Base-by-base conservation (phyloP, 1,140 invertebrate genomes). In the Apis cerana region DNA sequence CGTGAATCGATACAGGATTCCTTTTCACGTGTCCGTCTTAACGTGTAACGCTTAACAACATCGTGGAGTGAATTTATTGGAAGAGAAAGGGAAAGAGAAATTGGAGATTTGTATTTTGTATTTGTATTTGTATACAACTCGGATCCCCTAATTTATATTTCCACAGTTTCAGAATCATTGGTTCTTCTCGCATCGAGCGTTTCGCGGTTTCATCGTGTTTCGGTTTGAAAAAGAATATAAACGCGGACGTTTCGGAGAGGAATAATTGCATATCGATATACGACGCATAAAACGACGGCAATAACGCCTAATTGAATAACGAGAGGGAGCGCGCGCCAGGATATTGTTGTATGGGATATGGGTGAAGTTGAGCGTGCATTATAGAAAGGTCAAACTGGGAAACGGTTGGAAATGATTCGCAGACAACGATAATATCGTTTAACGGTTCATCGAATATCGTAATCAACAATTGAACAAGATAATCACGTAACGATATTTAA, bases 271-370 rank as follows among this genome's bases (percentile, higher is more conserved):
- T 23, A 15, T 27, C 56, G 23, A 54, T 19, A 64, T 9, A 21
- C 56, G 52, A 27, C 21, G n/a, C 61, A 71, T 23, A 23, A 68
- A 78, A 69, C 43, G 56, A 69, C 48, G 56, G 56, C 61, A 68
- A 68, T 69, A 76, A 69, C 67, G 67, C 75, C 75, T 76, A 82
- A 82, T 82, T 77, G 74, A 76, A 77, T 82, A 70, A 70, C 50
- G 74, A 68, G 61, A 64, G n/a, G 3, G 33, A 0, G 4, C 33
- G 33, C 58, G 50, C 27, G 69, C 52, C n/a, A n/a, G 27, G 43
- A 19, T 61, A n/a, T 17, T 33, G 33, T 43, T 43, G 33, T 43
- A 43, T 7, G 33, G 33, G 33, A n/a, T 52, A 13, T 7, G 33
- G 27, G 52, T 62, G 71, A 75, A 81, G 75, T 21, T 62, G 62